phyloP scores from a whole-genome alignment of 53 echinoderm and acorn worm genomes.

The Zoroaster sp. region DNA sequence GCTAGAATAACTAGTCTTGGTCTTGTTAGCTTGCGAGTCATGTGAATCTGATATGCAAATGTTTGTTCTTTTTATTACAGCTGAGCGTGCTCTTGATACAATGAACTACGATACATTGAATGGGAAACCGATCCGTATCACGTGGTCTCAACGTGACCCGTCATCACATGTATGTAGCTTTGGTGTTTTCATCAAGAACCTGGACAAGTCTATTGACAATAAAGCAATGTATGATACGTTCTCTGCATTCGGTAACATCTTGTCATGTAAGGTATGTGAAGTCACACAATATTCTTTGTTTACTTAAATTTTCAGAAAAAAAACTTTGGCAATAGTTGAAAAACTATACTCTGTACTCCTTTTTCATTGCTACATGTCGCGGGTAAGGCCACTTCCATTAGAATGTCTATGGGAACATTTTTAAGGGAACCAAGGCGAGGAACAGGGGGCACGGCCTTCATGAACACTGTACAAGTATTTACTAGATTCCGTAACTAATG shows the following conservation, averaged over 20 bases:
- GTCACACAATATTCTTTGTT: not conserved
- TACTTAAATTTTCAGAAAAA: not conserved
- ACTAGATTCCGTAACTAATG: too few species aligned
- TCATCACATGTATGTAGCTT: slow-evolving; percentile 88
- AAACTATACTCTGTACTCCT: not conserved
- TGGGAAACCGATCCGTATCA: slow-evolving; percentile 90
- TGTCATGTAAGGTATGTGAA: slow-evolving; percentile 93
- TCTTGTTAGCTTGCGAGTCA: too few species aligned
- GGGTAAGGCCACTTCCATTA: not conserved
- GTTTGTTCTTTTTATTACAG: slow-evolving; percentile 55
- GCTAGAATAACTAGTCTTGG: too few species aligned
- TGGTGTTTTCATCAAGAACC: slow-evolving; percentile 98
- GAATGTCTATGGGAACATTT: not conserved
- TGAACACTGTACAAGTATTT: too few species aligned
- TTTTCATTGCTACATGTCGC: not conserved
- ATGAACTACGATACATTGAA: slow-evolving; percentile 99
- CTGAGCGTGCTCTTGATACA: slow-evolving; percentile 93
- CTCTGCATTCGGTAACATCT: slow-evolving; percentile 98
- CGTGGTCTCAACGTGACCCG: slow-evolving; percentile 99
- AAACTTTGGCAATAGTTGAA: not conserved
- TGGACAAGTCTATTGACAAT: slow-evolving; percentile 99
- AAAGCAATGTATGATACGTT: slow-evolving; percentile 99
- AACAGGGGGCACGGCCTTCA: not conserved
- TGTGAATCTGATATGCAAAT: not conserved
- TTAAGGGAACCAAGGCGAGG: too few species aligned